Base-by-base conservation (phyloP, 2,113 vertebrate genomes). In the Bubo bubo region DNA sequence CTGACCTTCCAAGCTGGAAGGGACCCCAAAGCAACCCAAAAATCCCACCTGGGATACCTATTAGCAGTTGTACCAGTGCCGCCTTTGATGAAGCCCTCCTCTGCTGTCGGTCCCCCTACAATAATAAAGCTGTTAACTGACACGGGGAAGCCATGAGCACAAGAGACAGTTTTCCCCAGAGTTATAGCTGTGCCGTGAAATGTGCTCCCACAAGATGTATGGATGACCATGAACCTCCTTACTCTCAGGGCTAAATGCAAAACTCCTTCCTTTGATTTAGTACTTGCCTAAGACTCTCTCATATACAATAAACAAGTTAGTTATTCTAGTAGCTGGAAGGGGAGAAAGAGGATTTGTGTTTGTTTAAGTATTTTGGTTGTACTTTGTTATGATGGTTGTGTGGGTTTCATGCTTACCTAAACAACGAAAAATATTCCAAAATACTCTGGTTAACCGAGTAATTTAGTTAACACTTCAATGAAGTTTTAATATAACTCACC, bases 391-490 rank as follows among this genome's bases (percentile, higher is more conserved):
- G 92, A 93, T 28, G 45, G 39, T 82, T 89, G 9, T 82, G 84
- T 72, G 80, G 52, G 56, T 79, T 93, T 92, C 47, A 8, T 91
- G 60, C 59, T 76, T 93, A 91, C 86, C 68, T 75, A 86, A 94
- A 90, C 58, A 93, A 67, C 6, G 13, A 90, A 45, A 85, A 93
- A 87, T 49, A 92, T 72, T 95, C 26, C 50, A 55, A 89, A 95
- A 93, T 89, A 89, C 50, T 28, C 28, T 62, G 80, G 74, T 88
- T 94, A 91, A 94, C 79, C 11, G 0, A 76, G 28, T 52, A 66
- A 73, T 93, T 95, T 79, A 41, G 35, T 79, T 95, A 84, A 60
- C 12, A 20, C 83, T 95, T 91, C 76, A 87, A 68, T 63, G 37
- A 64, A 67, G n/a, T 35, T 70, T 90, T 87, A 58, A 59, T 82